Evolutionary conservation across 2,113 vertebrate genomes (phyloP).

Genomic region (Tyto alba): DNA sequence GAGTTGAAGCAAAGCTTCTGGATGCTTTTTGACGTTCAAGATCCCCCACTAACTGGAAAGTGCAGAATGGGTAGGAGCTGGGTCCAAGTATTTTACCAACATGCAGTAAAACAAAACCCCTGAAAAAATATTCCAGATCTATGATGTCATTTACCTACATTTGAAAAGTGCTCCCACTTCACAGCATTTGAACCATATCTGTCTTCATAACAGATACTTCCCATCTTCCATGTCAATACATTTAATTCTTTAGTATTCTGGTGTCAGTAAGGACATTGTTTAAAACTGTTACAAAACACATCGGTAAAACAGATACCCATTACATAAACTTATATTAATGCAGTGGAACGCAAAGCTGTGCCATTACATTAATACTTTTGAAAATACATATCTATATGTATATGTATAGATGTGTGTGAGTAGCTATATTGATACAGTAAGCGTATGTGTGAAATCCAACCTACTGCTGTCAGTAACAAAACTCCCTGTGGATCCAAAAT

Average conservation of each 20-base stretch:
- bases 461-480: not conserved
- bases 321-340: not conserved
- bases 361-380: not conserved
- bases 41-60: not conserved
- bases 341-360: not conserved
- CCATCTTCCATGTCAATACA: not conserved
- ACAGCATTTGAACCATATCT: not conserved
- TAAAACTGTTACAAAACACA: not conserved
- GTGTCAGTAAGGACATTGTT: not conserved
- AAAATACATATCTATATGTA: not conserved
- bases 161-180: not conserved
- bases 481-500: not conserved
- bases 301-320: not conserved
- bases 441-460: not conserved
- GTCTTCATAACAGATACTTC: not conserved
- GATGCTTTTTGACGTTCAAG: not conserved
- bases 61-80: not conserved
- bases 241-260: not conserved
- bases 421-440: not conserved
- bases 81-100: not conserved
- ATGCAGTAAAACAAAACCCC: not conserved
- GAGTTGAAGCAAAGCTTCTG: not conserved
- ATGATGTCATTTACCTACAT: not conserved
- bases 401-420: not conserved
- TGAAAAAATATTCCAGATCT: not conserved